Evolutionary conservation across 2,113 vertebrate species (phyloP).

Genomic region (Sphyrna mokarran): DNA sequence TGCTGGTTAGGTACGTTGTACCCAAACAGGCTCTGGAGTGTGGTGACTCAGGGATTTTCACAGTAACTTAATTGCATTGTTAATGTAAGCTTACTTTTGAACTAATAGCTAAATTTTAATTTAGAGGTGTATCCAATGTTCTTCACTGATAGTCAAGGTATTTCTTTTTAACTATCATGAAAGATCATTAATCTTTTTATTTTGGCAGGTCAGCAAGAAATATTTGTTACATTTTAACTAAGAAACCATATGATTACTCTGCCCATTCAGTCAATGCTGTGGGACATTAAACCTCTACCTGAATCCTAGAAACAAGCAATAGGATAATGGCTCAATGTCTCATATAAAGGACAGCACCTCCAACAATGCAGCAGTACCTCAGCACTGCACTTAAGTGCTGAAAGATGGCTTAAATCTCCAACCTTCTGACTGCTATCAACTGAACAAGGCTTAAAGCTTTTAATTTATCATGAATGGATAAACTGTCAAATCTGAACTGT

Average conservation of each 20-base stretch:
- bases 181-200: not conserved
- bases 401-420: not conserved
- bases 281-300: not conserved
- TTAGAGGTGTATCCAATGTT: not conserved
- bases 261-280: not conserved
- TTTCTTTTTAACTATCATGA: too few species aligned
- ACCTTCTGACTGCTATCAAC: not conserved
- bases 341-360: not conserved
- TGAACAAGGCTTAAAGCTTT: not conserved
- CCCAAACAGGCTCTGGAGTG: too few species aligned
- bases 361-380: not conserved
- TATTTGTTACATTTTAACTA: not conserved
- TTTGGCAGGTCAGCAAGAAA: not conserved
- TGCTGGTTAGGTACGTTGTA: too few species aligned
- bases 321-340: not conserved
- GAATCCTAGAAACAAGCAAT: not conserved
- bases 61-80: too few species aligned
- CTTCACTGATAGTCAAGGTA: too few species aligned
- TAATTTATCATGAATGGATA: not conserved
- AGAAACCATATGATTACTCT: not conserved
- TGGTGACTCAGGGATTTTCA: too few species aligned
- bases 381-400: not conserved
- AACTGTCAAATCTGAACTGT: too few species aligned
- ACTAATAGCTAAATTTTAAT: not conserved
- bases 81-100: too few species aligned